phyloP scores from a whole-genome alignment of 2,113 vertebrate species.

The Xenus cinereus region DNA sequence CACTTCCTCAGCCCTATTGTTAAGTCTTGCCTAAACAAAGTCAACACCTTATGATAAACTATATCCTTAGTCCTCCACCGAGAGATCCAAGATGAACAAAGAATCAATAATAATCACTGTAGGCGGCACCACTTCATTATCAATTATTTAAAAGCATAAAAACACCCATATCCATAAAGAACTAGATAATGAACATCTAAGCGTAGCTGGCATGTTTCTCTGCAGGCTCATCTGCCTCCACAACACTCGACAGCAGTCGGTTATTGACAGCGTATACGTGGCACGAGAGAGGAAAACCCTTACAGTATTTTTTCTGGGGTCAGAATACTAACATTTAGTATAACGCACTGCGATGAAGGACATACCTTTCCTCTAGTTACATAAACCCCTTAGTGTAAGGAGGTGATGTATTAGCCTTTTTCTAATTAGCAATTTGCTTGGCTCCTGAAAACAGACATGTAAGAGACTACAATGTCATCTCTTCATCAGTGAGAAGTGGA shows the following conservation, averaged over 20 bases:
- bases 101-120: not conserved
- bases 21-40: not conserved
- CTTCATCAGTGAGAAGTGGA: not conserved
- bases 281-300: not conserved
- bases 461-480: slow-evolving; percentile 34
- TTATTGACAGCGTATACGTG: not conserved
- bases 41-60: not conserved
- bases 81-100: not conserved
- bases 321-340: not conserved
- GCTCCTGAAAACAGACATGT: slow-evolving; percentile 29
- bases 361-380: slow-evolving; percentile 37
- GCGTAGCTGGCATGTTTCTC: not conserved
- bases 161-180: not conserved
- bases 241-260: not conserved
- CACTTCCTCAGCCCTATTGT: not conserved
- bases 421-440: slow-evolving; percentile 35
- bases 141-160: slow-evolving; percentile 50
- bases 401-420: slow-evolving; percentile 7
- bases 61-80: not conserved
- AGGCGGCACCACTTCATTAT: slow-evolving; percentile 12
- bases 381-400: slow-evolving; percentile 35
- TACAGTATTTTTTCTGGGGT: not conserved
- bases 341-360: not conserved
- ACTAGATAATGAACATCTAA: not conserved
- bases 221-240: not conserved